Conservation (phyloP, 2,797 vertebrate species). For the Ara ararauna region DNA sequence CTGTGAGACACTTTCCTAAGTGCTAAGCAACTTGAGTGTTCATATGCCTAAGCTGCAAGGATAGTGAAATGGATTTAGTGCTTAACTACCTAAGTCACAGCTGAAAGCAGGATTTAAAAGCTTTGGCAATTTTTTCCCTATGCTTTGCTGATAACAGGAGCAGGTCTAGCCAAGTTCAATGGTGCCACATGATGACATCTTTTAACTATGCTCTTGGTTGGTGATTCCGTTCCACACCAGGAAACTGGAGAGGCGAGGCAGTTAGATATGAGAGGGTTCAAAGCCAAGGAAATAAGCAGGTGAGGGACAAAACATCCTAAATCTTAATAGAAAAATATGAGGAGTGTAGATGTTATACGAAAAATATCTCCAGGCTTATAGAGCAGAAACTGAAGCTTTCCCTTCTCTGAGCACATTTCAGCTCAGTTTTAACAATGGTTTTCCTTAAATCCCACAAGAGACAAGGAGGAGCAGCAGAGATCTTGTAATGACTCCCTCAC, state of each 20-base stretch:
- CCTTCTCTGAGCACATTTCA: not conserved
- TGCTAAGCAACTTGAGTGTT: not conserved
- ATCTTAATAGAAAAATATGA: not conserved
- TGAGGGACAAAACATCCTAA: not conserved
- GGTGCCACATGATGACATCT: not conserved
- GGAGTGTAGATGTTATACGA: not conserved
- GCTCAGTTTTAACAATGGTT: not conserved
- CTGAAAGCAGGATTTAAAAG: not conserved
- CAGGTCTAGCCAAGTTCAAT: not conserved
- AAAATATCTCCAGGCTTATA: not conserved
- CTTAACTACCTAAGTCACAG: not conserved
- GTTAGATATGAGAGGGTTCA: not conserved
- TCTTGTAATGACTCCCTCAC: conserved; percentile 8
- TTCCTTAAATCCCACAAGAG: not conserved
- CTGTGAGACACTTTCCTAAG: not conserved
- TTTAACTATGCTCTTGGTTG: not conserved
- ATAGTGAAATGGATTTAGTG: not conserved
- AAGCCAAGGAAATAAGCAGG: not conserved
- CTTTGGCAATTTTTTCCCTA: not conserved
- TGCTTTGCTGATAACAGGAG: not conserved
- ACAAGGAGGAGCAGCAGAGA: not conserved
- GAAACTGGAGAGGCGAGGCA: not conserved
- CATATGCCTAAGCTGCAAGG: not conserved
- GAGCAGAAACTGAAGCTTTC: not conserved
- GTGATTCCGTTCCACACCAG: not conserved